Percentiles rank a stretch among this genome's conserved stretches.
Evolutionary conservation across 2,113 vertebrate genomes (phyloP).

Genomic region (Megaleporinus macrocephalus): DNA sequence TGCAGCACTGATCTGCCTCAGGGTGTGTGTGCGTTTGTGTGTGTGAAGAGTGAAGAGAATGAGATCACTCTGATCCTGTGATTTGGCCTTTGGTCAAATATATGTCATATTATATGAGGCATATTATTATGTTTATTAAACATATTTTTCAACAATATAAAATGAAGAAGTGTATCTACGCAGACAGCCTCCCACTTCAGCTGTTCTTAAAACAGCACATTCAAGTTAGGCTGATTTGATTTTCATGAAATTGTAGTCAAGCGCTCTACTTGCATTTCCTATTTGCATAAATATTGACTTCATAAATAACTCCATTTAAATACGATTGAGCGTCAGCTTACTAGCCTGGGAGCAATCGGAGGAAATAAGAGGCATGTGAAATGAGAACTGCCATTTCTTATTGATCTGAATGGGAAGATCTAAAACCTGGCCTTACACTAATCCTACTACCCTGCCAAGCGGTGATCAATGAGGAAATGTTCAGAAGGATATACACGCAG

Average conservation of each 20-base stretch:
- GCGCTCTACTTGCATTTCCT: constrained; percentile 10
- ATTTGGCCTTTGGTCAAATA: background rate
- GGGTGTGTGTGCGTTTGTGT: no score
- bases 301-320: constrained; percentile 20
- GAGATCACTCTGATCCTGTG: background rate
- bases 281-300: constrained; percentile 42
- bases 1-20: background rate
- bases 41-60: background rate
- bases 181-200: background rate
- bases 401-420: background rate
- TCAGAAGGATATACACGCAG: background rate
- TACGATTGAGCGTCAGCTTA: background rate
- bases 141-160: background rate
- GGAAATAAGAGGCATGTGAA: background rate
- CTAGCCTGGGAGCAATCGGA: background rate
- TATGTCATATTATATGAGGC: background rate
- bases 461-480: background rate
- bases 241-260: background rate
- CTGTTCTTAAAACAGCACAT: constrained; percentile 1
- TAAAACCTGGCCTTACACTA: background rate
- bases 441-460: background rate
- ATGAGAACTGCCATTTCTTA: background rate
- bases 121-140: background rate
- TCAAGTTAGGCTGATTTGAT: background rate
- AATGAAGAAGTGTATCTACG: background rate